Evolutionary conservation across 1,140 invertebrate species (phyloP).

Genomic region (Atta cephalotes): DNA sequence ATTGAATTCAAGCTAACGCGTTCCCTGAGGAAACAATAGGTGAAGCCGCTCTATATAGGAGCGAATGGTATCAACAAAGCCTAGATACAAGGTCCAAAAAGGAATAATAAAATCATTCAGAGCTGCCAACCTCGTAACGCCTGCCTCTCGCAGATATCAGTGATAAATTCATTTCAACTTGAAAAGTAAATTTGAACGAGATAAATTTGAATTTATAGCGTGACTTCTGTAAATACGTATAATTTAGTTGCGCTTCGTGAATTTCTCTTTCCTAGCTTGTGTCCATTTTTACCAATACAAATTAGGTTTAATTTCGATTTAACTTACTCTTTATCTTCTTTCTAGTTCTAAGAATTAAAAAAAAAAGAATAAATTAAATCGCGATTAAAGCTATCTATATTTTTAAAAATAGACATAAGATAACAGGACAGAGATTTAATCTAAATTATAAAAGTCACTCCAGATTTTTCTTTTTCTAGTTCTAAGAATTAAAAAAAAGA

Average conservation of each 20-base stretch:
- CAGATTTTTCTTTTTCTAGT: too few relatives aligned
- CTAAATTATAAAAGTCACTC: too few relatives aligned
- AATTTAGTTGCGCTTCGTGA: background rate
- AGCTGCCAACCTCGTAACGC: background rate
- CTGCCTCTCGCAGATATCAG: background rate
- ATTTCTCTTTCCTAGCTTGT: background rate
- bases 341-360: too few relatives aligned
- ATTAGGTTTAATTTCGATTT: too few relatives aligned
- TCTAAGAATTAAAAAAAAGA: too few relatives aligned
- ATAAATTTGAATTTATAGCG: background rate
- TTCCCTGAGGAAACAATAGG: constrained; percentile 59
- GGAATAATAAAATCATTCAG: background rate
- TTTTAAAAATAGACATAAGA: too few relatives aligned
- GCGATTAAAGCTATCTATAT: too few relatives aligned
- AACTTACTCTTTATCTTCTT: too few relatives aligned
- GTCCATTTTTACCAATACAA: too few relatives aligned
- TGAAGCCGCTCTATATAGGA: background rate
- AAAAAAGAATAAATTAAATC: too few relatives aligned
- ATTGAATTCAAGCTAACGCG: constrained; percentile 66
- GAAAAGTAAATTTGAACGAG: constrained; percentile 1
- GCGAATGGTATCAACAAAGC: background rate
- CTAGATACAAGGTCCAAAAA: constrained; percentile 10
- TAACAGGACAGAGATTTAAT: too few relatives aligned
- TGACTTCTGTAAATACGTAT: background rate
- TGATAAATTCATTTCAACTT: background rate